Evolutionary conservation across 2,797 vertebrate genomes (phyloP), one percentile per base, ranked within the genome.

Genomic region (Mormyrus hasselquistii): DNA sequence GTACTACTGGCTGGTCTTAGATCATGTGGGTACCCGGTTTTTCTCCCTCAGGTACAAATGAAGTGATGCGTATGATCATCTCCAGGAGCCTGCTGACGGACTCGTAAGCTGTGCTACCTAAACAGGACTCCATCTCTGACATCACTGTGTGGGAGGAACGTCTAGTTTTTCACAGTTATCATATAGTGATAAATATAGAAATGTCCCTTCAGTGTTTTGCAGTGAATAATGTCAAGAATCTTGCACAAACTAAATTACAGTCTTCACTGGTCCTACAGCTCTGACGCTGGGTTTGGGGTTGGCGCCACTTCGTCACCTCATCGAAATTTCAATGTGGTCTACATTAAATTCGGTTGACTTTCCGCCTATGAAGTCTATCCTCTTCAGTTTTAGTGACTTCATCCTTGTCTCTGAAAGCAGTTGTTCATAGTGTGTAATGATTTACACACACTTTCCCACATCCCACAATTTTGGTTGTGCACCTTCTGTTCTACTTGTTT

Each of bases 61-160:
- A 99, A 92, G 97, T 99, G 91, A 99, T 99, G 98, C 96, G 97
- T 93, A 98, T 99, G 97, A 97, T 99, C 8, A 96, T 99, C 90
- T 97, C 98, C n/a, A 94, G 97, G 90, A 97, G 92, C 92, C 95
- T 99, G 65, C 94, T 99, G 14, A 94, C 95, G 0, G 95, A 96
- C 34, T 97, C 93, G 47, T 93, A 93, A 96, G 25, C 8, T 62
- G 69, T 44, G 59, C 53, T 69, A 0, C 87, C 57, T 55, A 65
- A 86, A 86, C 76, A 38, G 22, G 65, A 88, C 89, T 49, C 86
- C 53, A 50, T 44, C 34, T 82, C 55, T 76, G n/a, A 44, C 44
- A 7, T 50, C 47, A 50, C 62, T 47, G 7, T 83, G 79, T 83
- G 79, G 82, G 73, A 41, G 38, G 76, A 82, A 44, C 38, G 0